Base-by-base conservation (phyloP, 2,888 invertebrate genomes). In the Stegana nigrithorax region DNA sequence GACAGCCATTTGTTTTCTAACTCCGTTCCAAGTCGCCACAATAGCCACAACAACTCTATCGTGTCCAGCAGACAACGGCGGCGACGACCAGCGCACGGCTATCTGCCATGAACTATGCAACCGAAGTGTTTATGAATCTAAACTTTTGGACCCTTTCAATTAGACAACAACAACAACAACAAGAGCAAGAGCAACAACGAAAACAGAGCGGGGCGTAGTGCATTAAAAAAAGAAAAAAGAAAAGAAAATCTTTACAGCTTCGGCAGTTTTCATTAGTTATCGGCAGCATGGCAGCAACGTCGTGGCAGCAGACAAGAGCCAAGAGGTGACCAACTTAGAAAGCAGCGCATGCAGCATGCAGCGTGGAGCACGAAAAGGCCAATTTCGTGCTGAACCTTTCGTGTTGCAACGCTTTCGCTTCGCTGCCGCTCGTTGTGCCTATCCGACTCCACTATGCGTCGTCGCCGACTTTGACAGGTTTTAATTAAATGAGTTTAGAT, bases 181-280 rank as follows among this genome's bases (percentile, higher is more conserved):
- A 42, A 42, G 2, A 7, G 27, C 36, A 27, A 55, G 12, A 47
- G 19, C 4, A 47, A n/a, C n/a, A n/a, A n/a, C n/a, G n/a, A n/a
- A n/a, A n/a, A n/a, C n/a, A n/a, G n/a, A n/a, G n/a, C n/a, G n/a
- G n/a, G n/a, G n/a, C n/a, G n/a, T n/a, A n/a, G n/a, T n/a, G n/a
- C n/a, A n/a, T n/a, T n/a, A n/a, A 47, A 14, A 50, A 8, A n/a
- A 53, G 6, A 29, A 53, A 19, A 17, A 29, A n/a, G 8, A 21
- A 10, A 25, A 47, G 25, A 10, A 12, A 64, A 70, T 62, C 71
- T 67, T 12, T 64, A 19, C 42, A 44, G 58, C 71, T 70, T 64
- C 14, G 64, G 63, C 63, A 66, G 71, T 75, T 78, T 78, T 76
- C 77, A 78, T 76, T 76, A 76, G 72, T 77, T 76, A 76, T 76